Percentiles rank a stretch among this genome's conserved stretches.
These are phyloP conservation scores for Petrocephalus sullivani DNA, from an alignment of 2,797 vertebrate species.

Conservation along the genomic window DNA sequence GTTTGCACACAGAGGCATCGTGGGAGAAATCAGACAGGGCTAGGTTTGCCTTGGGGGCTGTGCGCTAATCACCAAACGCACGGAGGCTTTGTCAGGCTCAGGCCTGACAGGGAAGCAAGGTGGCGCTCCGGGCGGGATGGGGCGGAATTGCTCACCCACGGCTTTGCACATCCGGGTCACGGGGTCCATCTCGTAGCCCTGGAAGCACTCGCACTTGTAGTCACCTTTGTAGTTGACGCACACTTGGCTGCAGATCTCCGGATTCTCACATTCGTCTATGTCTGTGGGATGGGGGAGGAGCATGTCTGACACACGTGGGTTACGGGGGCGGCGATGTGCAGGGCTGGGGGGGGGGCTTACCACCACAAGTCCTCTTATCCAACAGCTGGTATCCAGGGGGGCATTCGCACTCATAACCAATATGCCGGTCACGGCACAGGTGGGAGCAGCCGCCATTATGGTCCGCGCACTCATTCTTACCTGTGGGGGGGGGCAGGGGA, in stretches of 20 bases:
- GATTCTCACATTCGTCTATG: slow-evolving; percentile 94
- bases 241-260: slow-evolving; percentile 93
- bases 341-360: slow-evolving; percentile 59
- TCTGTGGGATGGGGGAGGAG: slow-evolving; percentile 57
- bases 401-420: slow-evolving; percentile 89
- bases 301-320: slow-evolving; percentile 26
- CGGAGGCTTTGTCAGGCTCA: slow-evolving; percentile 28
- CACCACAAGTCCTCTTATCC: slow-evolving; percentile 95
- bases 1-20: slow-evolving; percentile 35
- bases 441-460: slow-evolving; percentile 96
- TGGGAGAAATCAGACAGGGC: slow-evolving; percentile 22
- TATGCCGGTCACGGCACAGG: slow-evolving; percentile 84
- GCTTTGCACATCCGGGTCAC: slow-evolving; percentile 93
- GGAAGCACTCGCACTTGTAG: slow-evolving; percentile 94
- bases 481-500: slow-evolving; percentile 52
- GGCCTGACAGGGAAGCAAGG: not conserved
- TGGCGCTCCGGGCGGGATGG: not conserved
- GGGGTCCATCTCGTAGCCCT: slow-evolving; percentile 95
- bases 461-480: slow-evolving; percentile 80
- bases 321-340: slow-evolving; percentile 14
- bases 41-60: slow-evolving; percentile 36
- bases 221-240: slow-evolving; percentile 98
- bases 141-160: slow-evolving; percentile 68
- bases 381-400: slow-evolving; percentile 87
- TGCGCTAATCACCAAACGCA: slow-evolving; percentile 57